Evolutionary conservation across 1,140 invertebrate genomes (phyloP).

Genomic region (Neodiprion lecontei): DNA sequence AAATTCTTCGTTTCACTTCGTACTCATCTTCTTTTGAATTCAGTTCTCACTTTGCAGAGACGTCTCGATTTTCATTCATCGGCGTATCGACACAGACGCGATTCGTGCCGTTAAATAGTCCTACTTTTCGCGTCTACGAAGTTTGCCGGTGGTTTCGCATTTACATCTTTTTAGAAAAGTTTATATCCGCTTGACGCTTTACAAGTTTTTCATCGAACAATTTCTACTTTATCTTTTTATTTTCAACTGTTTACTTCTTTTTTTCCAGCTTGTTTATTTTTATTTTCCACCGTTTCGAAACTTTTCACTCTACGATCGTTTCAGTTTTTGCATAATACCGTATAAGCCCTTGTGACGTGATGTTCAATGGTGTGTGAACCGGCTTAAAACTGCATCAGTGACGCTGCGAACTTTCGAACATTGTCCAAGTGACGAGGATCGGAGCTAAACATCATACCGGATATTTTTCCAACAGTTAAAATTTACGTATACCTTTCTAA

Average conservation of each 20-base stretch:
- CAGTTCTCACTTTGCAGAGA: neutral
- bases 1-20: conserved; percentile 17
- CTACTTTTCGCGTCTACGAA: too few species aligned
- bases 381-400: neutral
- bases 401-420: neutral
- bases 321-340: neutral
- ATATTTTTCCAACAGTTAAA: neutral
- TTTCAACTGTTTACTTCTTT: too few species aligned
- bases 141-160: too few species aligned
- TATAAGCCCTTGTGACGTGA: neutral
- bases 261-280: too few species aligned
- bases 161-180: too few species aligned
- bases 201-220: too few species aligned
- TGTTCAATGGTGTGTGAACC: neutral
- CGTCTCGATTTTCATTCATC: too few species aligned
- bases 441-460: neutral
- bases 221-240: too few species aligned
- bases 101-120: too few species aligned
- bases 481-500: neutral
- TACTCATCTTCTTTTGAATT: neutral
- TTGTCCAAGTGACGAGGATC: neutral
- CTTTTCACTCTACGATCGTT: neutral
- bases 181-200: too few species aligned
- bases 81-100: too few species aligned
- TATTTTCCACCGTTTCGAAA: neutral